phyloP scores from a whole-genome alignment of 2,888 invertebrate genomes.

The Meliscaeva auricollis region DNA sequence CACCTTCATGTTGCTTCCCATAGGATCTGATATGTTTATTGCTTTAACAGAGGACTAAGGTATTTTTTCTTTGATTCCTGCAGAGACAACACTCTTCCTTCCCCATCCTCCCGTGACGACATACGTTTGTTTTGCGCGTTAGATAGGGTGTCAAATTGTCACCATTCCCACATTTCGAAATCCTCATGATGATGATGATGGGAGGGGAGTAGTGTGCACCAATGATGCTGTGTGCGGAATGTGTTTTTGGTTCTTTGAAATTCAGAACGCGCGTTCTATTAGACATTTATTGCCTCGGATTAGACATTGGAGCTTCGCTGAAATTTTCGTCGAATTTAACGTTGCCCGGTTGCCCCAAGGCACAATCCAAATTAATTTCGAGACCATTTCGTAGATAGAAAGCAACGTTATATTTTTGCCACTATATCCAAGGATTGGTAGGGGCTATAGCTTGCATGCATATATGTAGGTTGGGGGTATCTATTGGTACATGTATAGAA shows the following conservation, averaged over 20 bases:
- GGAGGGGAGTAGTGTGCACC: neutral
- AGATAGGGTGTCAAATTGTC: conserved; percentile 37
- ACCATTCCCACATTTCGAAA: neutral
- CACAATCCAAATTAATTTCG: conserved; percentile 75
- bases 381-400: conserved; percentile 50
- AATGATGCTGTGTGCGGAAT: neutral
- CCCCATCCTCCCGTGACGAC: neutral
- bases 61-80: conserved; percentile 3
- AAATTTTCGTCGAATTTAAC: conserved; percentile 56
- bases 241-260: conserved; percentile 53
- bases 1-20: conserved; percentile 30
- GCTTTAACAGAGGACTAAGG: conserved; percentile 49
- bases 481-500: neutral
- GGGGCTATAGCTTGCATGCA: neutral
- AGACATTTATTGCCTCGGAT: conserved; percentile 74
- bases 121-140: conserved; percentile 31
- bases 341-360: conserved; percentile 51
- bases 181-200: conserved; percentile 5
- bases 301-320: conserved; percentile 52
- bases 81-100: conserved; percentile 1
- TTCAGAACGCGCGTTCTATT: conserved; percentile 66
- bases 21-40: conserved; percentile 64
- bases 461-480: neutral
- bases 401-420: neutral
- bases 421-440: neutral